Conservation (phyloP, 2,888 invertebrate genomes). For the Phengaris arion region DNA sequence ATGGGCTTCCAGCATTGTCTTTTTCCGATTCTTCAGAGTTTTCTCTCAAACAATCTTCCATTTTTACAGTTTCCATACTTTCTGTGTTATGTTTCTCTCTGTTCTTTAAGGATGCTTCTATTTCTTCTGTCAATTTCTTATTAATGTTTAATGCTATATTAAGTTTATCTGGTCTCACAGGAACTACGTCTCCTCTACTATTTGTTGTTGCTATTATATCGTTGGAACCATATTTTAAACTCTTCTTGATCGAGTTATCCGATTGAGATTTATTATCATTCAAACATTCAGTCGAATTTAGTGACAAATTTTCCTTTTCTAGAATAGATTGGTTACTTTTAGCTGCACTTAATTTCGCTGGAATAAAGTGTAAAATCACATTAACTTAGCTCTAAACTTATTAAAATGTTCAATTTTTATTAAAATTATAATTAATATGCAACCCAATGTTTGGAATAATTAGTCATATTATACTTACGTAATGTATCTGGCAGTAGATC, state of each 20-base stretch:
- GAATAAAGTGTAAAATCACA: slow-evolving; percentile 38
- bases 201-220: slow-evolving; percentile 75
- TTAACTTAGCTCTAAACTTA: not conserved
- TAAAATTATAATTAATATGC: not conserved
- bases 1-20: slow-evolving; percentile 89
- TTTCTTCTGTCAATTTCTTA: slow-evolving; percentile 73
- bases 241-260: slow-evolving; percentile 63
- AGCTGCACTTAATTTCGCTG: slow-evolving; percentile 69
- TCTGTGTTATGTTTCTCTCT: slow-evolving; percentile 65
- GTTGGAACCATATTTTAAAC: slow-evolving; percentile 57
- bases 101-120: slow-evolving; percentile 66
- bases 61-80: slow-evolving; percentile 74
- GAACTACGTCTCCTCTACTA: slow-evolving; percentile 69
- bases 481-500: slow-evolving; percentile 81
- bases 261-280: slow-evolving; percentile 67
- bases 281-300: slow-evolving; percentile 67
- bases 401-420: not conserved
- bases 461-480: slow-evolving; percentile 55
- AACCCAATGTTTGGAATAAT: not conserved
- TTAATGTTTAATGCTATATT: slow-evolving; percentile 72
- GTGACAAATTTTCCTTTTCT: slow-evolving; percentile 69
- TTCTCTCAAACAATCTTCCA: slow-evolving; percentile 64
- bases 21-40: slow-evolving; percentile 60
- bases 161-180: slow-evolving; percentile 74
- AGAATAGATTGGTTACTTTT: slow-evolving; percentile 72